A percentile compares a stretch with the other conserved stretches of the same genome.
These are phyloP conservation scores for Poeciliopsis turneri DNA, from an alignment of 2,797 vertebrate species.

Conservation along the genomic window DNA sequence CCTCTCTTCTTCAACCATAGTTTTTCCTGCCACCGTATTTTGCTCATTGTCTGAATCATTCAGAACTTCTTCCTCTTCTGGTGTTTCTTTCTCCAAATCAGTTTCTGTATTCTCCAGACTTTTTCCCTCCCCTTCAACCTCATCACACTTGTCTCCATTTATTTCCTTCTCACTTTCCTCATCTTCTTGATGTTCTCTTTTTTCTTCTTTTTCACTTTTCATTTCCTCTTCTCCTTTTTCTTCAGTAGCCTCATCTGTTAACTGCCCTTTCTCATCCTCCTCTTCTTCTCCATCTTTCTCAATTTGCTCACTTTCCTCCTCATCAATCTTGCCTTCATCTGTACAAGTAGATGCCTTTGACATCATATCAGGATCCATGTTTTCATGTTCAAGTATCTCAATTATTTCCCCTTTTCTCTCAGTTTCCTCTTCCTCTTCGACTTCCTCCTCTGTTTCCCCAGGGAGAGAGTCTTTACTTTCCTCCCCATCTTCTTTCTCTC, in stretches of 20 bases:
- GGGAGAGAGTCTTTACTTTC: neutral
- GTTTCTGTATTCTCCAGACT: neutral
- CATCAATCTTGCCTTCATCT: neutral
- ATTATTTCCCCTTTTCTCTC: neutral
- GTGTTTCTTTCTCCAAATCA: constrained; percentile 16
- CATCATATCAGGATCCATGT: constrained; percentile 5
- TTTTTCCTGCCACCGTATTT: constrained; percentile 15
- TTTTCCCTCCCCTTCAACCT: constrained; percentile 16
- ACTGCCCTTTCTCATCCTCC: neutral
- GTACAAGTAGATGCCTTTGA: neutral
- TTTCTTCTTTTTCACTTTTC: constrained; percentile 14
- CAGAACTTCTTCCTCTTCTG: constrained; percentile 5
- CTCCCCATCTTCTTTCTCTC: neutral
- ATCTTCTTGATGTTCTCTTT: constrained; percentile 11
- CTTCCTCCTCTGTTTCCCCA: neutral
- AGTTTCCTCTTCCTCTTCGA: neutral
- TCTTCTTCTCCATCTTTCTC: neutral
- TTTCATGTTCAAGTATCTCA: constrained; percentile 9
- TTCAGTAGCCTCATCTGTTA: neutral
- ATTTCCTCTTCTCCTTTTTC: constrained; percentile 2
- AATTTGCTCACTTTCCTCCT: neutral
- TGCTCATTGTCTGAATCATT: constrained; percentile 23
- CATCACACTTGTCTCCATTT: constrained; percentile 20
- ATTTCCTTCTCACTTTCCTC: neutral
- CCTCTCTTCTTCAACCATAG: constrained; percentile 19